phyloP scores from a whole-genome alignment of 1,140 invertebrate genomes.

The Procambarus virginalis region DNA sequence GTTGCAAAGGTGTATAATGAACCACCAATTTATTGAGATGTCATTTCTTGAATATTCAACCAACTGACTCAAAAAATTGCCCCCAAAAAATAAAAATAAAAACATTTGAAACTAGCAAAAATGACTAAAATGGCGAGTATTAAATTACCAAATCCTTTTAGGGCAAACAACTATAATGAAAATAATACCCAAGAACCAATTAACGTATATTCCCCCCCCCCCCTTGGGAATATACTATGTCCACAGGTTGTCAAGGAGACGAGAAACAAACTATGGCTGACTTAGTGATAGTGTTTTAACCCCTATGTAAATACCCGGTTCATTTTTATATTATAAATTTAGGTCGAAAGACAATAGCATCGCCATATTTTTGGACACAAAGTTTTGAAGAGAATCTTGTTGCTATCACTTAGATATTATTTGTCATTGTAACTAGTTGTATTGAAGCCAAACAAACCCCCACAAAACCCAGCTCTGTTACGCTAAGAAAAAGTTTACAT shows the following conservation, averaged over 20 bases:
- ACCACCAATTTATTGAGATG: not conserved
- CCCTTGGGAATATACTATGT: not conserved
- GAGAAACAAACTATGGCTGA: not conserved
- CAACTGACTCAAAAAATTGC: no score
- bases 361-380: slow-evolving; percentile 36
- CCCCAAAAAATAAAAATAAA: not conserved
- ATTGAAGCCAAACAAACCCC: not conserved
- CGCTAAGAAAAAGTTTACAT: not conserved
- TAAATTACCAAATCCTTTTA: slow-evolving; percentile 1
- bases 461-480: not conserved
- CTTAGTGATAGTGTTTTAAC: not conserved
- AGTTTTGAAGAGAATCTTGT: slow-evolving; percentile 5
- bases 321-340: slow-evolving; percentile 33
- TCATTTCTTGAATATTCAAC: not conserved
- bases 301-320: slow-evolving; percentile 23
- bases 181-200: not conserved
- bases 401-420: not conserved
- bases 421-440: not conserved
- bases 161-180: not conserved
- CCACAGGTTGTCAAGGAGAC: slow-evolving; percentile 1
- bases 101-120: not conserved
- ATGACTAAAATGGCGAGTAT: not conserved
- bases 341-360: slow-evolving; percentile 38
- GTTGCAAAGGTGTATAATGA: not conserved
- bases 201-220: not conserved